Base-by-base conservation (phyloP, 1,140 invertebrate genomes). In the Dreissena rostriformis region DNA sequence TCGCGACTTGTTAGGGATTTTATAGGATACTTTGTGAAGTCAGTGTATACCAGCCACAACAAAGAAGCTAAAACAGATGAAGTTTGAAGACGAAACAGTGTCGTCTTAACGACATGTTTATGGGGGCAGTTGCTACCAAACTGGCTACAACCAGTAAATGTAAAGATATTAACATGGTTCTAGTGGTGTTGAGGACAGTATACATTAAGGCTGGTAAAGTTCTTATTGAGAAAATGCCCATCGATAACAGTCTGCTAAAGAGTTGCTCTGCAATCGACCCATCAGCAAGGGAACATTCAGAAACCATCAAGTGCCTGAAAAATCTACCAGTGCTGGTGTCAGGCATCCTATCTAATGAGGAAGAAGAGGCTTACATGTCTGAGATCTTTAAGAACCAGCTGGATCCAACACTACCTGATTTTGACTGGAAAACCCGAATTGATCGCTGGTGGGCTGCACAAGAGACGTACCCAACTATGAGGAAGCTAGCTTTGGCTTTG, bases 21-120 rank as follows among this genome's bases (percentile, higher is more conserved):
- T 57, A 57, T 86, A 5, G 49, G 49, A 19, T 76, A 28, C 29
- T 82, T 86, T 82, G 49, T 86, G 2, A 82, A 86, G 63, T 12
- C 78, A 86, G 63, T 11, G 8, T 7, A 73, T 73, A 7, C 71
- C 71, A 53, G 11, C 28, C 17, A 5, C 39, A 39, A 6, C 55
- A 52, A 53, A 53, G 71, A 73, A 10, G 7, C 26, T 73, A 22
- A 73, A 73, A 57, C 12, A 57, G 19, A 19, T 14, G 14, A 15
- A 39, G 17, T 5, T 14, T 6, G 28, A 26, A 5, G 71, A n/a
- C n/a, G n/a, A n/a, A n/a, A 22, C 15, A 10, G 17, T 52, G 17
- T 53, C 14, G 6, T 73, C 5, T 6, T 6, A n/a, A 10, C 15
- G 52, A 53, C 17, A 70, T 70, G 67, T 70, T 73, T 17, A 55